phyloP scores from a whole-genome alignment of 2,113 vertebrate genomes.

The Proteles cristata region DNA sequence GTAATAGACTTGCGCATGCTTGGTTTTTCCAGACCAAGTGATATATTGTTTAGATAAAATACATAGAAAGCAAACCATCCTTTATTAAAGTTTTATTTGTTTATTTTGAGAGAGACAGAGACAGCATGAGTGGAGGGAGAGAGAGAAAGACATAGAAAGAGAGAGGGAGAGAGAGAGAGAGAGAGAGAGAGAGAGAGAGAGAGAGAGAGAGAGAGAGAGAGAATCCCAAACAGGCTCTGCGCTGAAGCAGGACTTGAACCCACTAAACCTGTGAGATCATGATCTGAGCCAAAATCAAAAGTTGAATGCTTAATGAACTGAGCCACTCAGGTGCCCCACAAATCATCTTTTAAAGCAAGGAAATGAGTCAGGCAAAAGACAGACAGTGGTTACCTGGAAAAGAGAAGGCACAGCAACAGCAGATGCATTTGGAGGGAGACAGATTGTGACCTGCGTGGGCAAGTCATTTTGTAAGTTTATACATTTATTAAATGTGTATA shows the following conservation, averaged over 20 bases:
- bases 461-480: background rate
- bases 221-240: no score
- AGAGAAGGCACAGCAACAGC: background rate
- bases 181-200: no score
- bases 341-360: slow-evolving; percentile 43
- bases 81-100: background rate
- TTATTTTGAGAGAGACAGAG: no score
- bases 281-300: no score
- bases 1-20: slow-evolving; percentile 9
- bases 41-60: slow-evolving; percentile 33
- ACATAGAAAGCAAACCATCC: slow-evolving; percentile 46
- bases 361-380: slow-evolving; percentile 38
- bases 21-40: slow-evolving; percentile 30
- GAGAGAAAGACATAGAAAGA: no score
- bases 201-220: no score
- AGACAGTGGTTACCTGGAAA: background rate
- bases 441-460: background rate
- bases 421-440: background rate
- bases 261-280: no score
- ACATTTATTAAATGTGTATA: background rate
- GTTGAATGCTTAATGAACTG: no score
- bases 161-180: no score
- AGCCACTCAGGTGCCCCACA: background rate
- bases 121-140: no score
- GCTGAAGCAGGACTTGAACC: no score